Conservation (phyloP, 2,888 invertebrate genomes). For the Xylota sylvarum region DNA sequence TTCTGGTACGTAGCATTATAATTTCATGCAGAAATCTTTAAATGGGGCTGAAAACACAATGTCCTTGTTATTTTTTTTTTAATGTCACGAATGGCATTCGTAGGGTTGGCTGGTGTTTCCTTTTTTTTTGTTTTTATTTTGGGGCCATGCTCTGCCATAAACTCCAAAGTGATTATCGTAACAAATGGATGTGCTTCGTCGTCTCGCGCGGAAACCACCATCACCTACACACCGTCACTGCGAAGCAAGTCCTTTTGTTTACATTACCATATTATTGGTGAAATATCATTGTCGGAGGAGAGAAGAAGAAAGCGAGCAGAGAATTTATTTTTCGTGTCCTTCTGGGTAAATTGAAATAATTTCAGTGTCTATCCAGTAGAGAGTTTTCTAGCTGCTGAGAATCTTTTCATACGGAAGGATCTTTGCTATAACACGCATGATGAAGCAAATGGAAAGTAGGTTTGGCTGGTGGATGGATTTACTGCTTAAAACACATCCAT, state of each 20-base stretch:
- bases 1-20: constrained; percentile 51
- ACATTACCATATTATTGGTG: constrained; percentile 71
- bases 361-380: constrained; percentile 37
- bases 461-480: constrained; percentile 57
- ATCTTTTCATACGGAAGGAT: constrained; percentile 17
- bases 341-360: constrained; percentile 66
- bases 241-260: constrained; percentile 61
- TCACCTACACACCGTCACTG: constrained; percentile 29
- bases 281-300: constrained; percentile 56
- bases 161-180: constrained; percentile 74
- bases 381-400: constrained; percentile 2
- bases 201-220: constrained; percentile 53
- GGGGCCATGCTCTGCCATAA: constrained; percentile 29
- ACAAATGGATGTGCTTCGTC: constrained; percentile 71
- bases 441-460: constrained; percentile 51
- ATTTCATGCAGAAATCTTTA: constrained; percentile 74
- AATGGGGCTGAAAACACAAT: constrained; percentile 75
- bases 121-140: constrained; percentile 8
- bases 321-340: constrained; percentile 69
- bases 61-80: constrained; percentile 54
- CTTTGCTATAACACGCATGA: constrained; percentile 71
- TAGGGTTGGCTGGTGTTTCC: neutral
- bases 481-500: constrained; percentile 63
- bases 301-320: constrained; percentile 29
- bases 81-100: constrained; percentile 59